Evolutionary conservation across 2,113 vertebrate species (phyloP).

Genomic region (Gymnarchus niloticus): DNA sequence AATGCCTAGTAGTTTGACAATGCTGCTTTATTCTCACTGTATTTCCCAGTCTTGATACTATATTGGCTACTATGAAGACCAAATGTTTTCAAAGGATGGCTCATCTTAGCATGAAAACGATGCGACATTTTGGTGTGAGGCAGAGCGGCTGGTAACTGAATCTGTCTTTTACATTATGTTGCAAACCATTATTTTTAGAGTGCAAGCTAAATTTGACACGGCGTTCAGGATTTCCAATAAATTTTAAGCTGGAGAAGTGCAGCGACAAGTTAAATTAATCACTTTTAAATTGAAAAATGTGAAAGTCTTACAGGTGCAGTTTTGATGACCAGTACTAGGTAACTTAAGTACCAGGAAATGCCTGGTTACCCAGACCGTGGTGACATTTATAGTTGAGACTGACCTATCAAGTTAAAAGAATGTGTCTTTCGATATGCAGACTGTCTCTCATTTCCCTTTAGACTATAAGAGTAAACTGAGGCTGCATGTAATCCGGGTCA

Average conservation of each 20-base stretch:
- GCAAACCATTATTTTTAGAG: not conserved
- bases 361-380: conserved; percentile 20
- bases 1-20: not conserved
- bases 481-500: not conserved
- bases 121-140: not conserved
- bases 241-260: not conserved
- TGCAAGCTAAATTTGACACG: not conserved
- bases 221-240: not conserved
- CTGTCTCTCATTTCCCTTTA: not conserved
- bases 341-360: conserved; percentile 5
- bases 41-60: not conserved
- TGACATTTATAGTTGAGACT: conserved; percentile 18
- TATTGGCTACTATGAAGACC: not conserved
- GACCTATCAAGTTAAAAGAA: conserved; percentile 23
- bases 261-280: not conserved
- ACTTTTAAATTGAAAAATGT: not conserved
- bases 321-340: not conserved
- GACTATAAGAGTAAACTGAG: not conserved
- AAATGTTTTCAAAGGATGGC: not conserved
- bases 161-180: not conserved
- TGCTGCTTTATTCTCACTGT: not conserved
- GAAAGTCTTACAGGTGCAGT: not conserved
- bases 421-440: conserved; percentile 21
- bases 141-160: not conserved
- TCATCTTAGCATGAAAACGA: not conserved